Conservation (phyloP, 2,888 invertebrate genomes). For the Myathropa florea region DNA sequence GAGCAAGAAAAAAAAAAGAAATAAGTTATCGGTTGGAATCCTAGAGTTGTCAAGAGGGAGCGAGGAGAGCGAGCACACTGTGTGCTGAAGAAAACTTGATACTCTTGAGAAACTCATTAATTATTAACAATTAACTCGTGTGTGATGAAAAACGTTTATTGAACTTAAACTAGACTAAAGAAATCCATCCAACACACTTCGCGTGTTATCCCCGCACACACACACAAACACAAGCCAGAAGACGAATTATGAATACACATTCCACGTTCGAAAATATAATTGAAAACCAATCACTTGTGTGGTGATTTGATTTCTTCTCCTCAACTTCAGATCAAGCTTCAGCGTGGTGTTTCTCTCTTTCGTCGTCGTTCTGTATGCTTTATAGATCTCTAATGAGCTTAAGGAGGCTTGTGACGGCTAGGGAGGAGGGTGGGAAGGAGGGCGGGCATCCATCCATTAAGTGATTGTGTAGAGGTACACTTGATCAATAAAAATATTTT, state of each 20-base stretch:
- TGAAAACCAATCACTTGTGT: conserved; percentile 49
- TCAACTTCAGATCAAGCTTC: not conserved
- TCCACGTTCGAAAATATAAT: conserved; percentile 32
- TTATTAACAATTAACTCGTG: conserved; percentile 44
- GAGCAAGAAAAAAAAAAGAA: not conserved
- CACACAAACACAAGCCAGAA: not conserved
- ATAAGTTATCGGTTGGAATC: not conserved
- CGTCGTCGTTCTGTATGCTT: not conserved
- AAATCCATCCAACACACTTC: conserved; percentile 7
- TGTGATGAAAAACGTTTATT: conserved; percentile 48
- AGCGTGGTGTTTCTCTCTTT: not conserved
- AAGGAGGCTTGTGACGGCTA: not conserved
- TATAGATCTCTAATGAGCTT: conserved; percentile 50
- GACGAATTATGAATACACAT: conserved; percentile 7
- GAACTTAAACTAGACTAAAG: conserved; percentile 49
- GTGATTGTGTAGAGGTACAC: not conserved
- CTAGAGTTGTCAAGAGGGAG: not conserved
- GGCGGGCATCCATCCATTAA: not conserved
- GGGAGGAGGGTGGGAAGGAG: not conserved
- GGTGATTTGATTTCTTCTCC: conserved; percentile 33
- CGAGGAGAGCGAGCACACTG: not conserved
- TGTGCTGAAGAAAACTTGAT: not conserved
- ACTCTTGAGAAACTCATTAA: conserved; percentile 43
- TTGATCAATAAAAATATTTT: conserved; percentile 46
- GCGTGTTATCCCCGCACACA: not conserved